Conservation (phyloP, 2,797 vertebrate genomes). For the Argya squamiceps region DNA sequence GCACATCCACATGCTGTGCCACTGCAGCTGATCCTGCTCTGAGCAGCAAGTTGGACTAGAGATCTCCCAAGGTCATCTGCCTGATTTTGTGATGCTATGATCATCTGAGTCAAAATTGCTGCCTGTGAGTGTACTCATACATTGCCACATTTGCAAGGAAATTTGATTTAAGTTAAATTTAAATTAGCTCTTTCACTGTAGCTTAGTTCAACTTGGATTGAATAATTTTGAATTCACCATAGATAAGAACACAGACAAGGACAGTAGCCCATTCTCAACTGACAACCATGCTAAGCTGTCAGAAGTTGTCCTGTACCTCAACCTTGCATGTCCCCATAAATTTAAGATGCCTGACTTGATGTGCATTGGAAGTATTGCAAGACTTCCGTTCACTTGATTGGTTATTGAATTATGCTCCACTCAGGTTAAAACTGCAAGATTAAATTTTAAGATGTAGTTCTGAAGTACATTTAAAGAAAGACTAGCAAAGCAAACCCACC, state of each 20-base stretch:
- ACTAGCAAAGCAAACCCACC: not conserved
- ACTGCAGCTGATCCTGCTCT: not conserved
- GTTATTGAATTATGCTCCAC: not conserved
- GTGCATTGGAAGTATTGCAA: conserved; percentile 15
- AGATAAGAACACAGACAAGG: not conserved
- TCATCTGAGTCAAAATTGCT: not conserved
- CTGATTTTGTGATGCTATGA: not conserved
- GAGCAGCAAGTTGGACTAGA: not conserved
- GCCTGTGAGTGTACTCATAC: not conserved
- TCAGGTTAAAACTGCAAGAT: not conserved
- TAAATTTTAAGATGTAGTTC: not conserved
- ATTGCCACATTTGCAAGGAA: not conserved
- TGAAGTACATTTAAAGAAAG: not conserved
- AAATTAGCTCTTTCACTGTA: not conserved
- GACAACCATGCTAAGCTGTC: not conserved
- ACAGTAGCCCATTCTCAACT: not conserved
- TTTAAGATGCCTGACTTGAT: not conserved
- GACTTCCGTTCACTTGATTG: not conserved
- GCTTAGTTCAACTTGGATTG: not conserved
- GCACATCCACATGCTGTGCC: not conserved
- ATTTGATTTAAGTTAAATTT: conserved; percentile 16
- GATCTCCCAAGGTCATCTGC: not conserved
- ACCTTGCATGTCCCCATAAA: not conserved
- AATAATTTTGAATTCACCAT: not conserved
- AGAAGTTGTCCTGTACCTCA: not conserved